These are phyloP conservation scores for Elegia similella DNA, from an alignment of 2,888 invertebrate genomes.

Conservation along the genomic window DNA sequence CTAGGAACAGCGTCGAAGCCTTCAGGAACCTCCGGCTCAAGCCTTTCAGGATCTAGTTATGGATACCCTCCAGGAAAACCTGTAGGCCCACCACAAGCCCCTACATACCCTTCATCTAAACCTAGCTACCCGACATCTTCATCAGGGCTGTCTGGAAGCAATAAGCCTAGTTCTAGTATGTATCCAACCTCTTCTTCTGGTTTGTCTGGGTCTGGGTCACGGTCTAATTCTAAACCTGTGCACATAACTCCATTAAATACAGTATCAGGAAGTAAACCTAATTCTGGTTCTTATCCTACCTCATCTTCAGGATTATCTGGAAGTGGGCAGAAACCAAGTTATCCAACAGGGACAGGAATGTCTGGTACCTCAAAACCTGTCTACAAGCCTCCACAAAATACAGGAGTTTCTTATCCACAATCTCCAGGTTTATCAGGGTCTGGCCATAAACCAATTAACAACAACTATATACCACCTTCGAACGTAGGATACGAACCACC, in stretches of 20 bases:
- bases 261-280: constrained; percentile 23
- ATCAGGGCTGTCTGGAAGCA: constrained; percentile 30
- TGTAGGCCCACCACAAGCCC: background rate
- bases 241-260: background rate
- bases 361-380: constrained; percentile 24
- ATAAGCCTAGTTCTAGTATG: constrained; percentile 17
- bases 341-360: constrained; percentile 24
- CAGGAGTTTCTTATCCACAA: constrained; percentile 26
- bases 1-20: constrained; percentile 11
- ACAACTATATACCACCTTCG: constrained; percentile 18
- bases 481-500: constrained; percentile 23
- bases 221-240: background rate
- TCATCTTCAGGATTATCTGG: constrained; percentile 28
- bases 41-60: constrained; percentile 30
- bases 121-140: constrained; percentile 29
- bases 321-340: constrained; percentile 24
- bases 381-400: background rate
- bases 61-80: constrained; percentile 10
- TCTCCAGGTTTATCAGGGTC: constrained; percentile 32
- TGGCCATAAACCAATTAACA: constrained; percentile 10
- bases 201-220: constrained; percentile 30
- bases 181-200: constrained; percentile 32
- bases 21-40: constrained; percentile 17
- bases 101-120: background rate
- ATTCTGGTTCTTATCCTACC: constrained; percentile 20